Base-by-base conservation (phyloP, 2,113 vertebrate species). In the Tenebrosternarchus preto region DNA sequence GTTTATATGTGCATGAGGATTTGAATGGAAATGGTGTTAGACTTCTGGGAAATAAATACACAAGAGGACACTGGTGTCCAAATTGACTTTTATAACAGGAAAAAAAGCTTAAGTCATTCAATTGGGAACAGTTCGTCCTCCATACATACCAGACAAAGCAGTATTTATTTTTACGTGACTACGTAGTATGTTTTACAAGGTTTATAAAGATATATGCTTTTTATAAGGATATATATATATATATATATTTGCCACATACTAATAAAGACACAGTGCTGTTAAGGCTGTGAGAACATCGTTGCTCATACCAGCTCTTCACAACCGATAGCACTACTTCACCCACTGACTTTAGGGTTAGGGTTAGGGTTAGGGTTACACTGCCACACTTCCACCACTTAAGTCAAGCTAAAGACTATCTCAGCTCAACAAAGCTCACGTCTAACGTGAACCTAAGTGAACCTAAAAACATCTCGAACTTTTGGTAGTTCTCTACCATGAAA, bases 21-120 rank as follows among this genome's bases (percentile, higher is more conserved):
- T 84, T 81, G 59, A 77, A 76, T 71, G 81, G 85, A 85, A 87
- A 84, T 79, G 8, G 74, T 80, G 61, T 81, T 83, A 60, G 85
- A 84, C 83, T 85, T 83, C 24, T 72, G 82, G 78, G 82, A 76
- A 80, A 83, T n/a, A 81, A 80, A 77, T 67, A 79, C 73, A 80
- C 80, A 78, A 55, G 77, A 82, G 80, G 77, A 73, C 43, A 68
- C 67, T 79, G 66, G 39, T 79, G 77, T 79, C 67, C 76, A 84
- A 83, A 81, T 81, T 73, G 61, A 80, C 31, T 66, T 84, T 80
- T 83, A 81, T 66, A 77, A 82, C 72, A 61, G 75, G 83, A 80
- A 86, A 86, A n/a, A 85, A 85, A 81, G 77, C 55, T 27, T n/a
- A 36, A 67, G 59, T 81, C 31, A 25, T 85, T 82, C 83, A 83